These are phyloP conservation scores for Drosophila arizonae DNA, from an alignment of 1,140 invertebrate genomes.

Conservation along the genomic window DNA sequence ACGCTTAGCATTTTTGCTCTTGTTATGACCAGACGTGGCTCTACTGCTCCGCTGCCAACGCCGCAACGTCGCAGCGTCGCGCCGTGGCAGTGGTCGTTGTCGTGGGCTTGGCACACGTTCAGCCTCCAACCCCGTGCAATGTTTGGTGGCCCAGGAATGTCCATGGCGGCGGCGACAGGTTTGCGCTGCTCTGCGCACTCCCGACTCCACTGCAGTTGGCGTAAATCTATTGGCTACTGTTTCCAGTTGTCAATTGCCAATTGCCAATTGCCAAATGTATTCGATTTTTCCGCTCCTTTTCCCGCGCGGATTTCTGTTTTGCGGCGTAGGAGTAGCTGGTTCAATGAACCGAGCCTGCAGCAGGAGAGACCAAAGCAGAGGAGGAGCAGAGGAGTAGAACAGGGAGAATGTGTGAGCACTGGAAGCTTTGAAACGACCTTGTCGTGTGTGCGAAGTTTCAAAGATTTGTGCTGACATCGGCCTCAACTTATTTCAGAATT, in stretches of 20 bases:
- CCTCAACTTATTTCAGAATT: conserved; percentile 66
- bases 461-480: conserved; percentile 37
- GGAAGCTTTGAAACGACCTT: conserved; percentile 62
- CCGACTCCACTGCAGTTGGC: conserved; percentile 49
- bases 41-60: conserved; percentile 1
- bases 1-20: conserved; percentile 70
- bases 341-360: conserved; percentile 60
- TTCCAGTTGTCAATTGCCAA: conserved; percentile 24
- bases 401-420: conserved; percentile 5
- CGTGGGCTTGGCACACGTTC: conserved; percentile 75
- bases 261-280: conserved; percentile 44
- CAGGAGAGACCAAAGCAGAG: neutral
- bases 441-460: conserved; percentile 37
- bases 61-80: too few species aligned
- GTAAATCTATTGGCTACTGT: conserved; percentile 61
- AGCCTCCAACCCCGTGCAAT: conserved; percentile 45
- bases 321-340: conserved; percentile 50
- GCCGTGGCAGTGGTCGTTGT: conserved; percentile 14
- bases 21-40: conserved; percentile 61
- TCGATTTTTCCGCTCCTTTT: conserved; percentile 9
- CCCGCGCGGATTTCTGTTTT: conserved; percentile 17
- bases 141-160: conserved; percentile 36
- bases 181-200: conserved; percentile 23
- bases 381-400: too few species aligned
- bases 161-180: conserved; percentile 26